Evolutionary conservation across 2,888 invertebrate species (phyloP).

Genomic region (Epinotia brunnichana): DNA sequence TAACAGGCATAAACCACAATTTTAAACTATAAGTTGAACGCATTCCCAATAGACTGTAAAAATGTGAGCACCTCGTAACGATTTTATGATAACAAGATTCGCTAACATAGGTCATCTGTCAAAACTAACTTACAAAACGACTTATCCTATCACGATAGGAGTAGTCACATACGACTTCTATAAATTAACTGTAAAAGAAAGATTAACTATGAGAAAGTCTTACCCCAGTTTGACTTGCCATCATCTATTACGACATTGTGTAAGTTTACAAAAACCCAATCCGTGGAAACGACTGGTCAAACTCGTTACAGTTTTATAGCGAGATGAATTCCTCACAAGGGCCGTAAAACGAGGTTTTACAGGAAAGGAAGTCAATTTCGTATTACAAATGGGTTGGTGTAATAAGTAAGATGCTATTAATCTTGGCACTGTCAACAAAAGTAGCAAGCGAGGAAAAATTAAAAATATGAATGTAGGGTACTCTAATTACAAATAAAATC

Average conservation of each 20-base stretch:
- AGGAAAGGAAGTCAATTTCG: slow-evolving; percentile 16
- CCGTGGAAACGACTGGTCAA: slow-evolving; percentile 56
- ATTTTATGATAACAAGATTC: slow-evolving; percentile 62
- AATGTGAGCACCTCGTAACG: slow-evolving; percentile 59
- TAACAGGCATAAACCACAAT: slow-evolving; percentile 27
- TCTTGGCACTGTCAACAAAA: no score
- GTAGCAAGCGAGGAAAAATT: not conserved
- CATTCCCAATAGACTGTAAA: slow-evolving; percentile 29
- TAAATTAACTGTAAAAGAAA: not conserved
- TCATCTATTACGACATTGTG: not conserved
- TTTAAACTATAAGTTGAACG: slow-evolving; percentile 40
- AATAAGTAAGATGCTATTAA: not conserved
- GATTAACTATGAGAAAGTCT: not conserved
- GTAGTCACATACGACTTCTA: not conserved
- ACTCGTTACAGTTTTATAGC: slow-evolving; percentile 56
- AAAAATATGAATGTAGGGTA: no score
- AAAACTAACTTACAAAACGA: not conserved
- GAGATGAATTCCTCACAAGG: slow-evolving; percentile 55
- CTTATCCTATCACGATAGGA: not conserved
- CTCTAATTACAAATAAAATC: no score
- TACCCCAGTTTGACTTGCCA: not conserved
- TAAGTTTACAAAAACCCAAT: slow-evolving; percentile 45
- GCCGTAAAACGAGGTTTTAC: slow-evolving; percentile 48
- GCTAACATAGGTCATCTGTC: slow-evolving; percentile 45
- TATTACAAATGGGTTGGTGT: slow-evolving; percentile 18